Conservation (phyloP, 1,140 invertebrate genomes). For the Drosophila triauraria region DNA sequence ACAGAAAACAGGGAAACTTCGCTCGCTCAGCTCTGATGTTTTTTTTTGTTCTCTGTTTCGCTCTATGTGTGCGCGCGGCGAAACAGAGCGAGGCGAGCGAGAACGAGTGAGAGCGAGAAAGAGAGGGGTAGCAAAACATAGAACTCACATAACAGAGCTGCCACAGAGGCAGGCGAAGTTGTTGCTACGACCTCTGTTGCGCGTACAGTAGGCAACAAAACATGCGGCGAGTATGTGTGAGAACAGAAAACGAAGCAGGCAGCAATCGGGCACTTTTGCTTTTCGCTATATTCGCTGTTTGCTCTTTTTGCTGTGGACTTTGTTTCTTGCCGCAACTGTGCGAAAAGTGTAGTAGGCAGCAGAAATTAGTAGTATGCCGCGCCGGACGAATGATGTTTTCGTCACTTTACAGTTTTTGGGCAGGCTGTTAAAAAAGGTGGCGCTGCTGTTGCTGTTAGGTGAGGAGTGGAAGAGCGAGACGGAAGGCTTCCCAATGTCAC, state of each 20-base stretch:
- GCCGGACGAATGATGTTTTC: slow-evolving; percentile 5
- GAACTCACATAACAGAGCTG: slow-evolving; percentile 66
- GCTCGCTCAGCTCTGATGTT: slow-evolving; percentile 11
- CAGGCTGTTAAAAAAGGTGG: slow-evolving; percentile 50
- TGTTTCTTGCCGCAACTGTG: slow-evolving; percentile 38
- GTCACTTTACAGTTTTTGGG: slow-evolving; percentile 36
- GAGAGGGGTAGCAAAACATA: slow-evolving; percentile 55
- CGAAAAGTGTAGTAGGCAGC: slow-evolving; percentile 54
- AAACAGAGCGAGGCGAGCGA: slow-evolving; percentile 12
- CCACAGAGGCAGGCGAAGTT: slow-evolving; percentile 40
- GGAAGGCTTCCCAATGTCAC: slow-evolving; percentile 47
- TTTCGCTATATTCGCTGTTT: slow-evolving; percentile 29
- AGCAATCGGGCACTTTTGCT: slow-evolving; percentile 27
- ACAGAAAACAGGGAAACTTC: slow-evolving; percentile 46
- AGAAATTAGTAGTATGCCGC: slow-evolving; percentile 27
- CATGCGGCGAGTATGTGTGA: slow-evolving; percentile 62
- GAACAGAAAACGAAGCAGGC: slow-evolving; percentile 48
- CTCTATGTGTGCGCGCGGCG: slow-evolving; percentile 25
- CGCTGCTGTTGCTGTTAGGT: slow-evolving; percentile 18
- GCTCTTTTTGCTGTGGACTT: slow-evolving; percentile 29
- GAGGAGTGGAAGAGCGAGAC: background rate
- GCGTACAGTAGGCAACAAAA: slow-evolving; percentile 83
- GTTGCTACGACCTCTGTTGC: slow-evolving; percentile 36
- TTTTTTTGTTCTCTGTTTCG: background rate
- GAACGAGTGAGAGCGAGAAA: slow-evolving; percentile 13